These are phyloP conservation scores for Tanypteryx hageni DNA, from an alignment of 2,888 invertebrate genomes.

Conservation along the genomic window DNA sequence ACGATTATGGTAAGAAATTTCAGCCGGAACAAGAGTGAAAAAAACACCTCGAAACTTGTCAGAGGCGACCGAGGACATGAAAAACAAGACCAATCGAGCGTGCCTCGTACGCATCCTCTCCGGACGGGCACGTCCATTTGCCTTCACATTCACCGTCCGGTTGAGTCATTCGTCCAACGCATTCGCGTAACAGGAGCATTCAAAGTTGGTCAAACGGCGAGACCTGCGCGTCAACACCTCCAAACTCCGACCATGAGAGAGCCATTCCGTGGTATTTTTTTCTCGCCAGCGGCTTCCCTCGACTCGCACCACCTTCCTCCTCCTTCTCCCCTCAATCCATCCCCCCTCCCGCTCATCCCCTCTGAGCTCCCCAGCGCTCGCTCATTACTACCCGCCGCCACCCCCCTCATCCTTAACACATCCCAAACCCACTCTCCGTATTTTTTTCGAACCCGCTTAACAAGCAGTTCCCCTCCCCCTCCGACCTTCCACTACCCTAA, in stretches of 20 bases:
- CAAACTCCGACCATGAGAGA: background rate
- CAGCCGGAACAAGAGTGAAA: too few species aligned
- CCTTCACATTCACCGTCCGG: too few species aligned
- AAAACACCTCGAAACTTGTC: too few species aligned
- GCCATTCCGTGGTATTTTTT: background rate
- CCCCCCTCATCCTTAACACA: background rate
- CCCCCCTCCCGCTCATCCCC: background rate
- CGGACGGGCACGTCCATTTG: too few species aligned
- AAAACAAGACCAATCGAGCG: too few species aligned
- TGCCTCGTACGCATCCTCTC: too few species aligned
- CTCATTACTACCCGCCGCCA: constrained; percentile 1
- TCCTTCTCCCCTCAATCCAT: background rate
- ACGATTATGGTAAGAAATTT: too few species aligned
- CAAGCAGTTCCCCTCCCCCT: background rate
- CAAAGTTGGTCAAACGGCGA: too few species aligned
- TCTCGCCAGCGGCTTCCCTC: too few species aligned
- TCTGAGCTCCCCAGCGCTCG: background rate
- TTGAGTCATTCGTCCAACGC: background rate
- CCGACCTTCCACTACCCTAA: background rate
- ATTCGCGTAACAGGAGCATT: background rate
- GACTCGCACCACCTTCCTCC: background rate
- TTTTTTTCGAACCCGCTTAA: constrained; percentile 10
- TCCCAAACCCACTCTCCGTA: background rate
- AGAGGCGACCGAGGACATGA: too few species aligned
- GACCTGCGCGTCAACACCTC: background rate